phyloP scores from a whole-genome alignment of 2,888 invertebrate species.

The Villa cingulata region DNA sequence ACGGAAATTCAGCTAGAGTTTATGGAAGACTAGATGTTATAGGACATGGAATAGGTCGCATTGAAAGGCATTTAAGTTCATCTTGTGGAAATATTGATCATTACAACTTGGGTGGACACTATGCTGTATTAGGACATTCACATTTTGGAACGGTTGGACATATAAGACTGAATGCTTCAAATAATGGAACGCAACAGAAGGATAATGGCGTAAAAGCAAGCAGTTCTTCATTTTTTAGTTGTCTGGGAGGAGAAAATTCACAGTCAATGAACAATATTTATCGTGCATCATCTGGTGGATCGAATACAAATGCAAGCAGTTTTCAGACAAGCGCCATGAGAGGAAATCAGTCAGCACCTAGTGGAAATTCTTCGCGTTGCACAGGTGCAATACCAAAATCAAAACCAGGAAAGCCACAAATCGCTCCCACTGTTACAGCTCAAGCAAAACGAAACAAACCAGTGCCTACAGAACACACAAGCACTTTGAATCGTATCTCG shows the following conservation, averaged over 20 bases:
- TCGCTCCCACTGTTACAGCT: constrained; percentile 7
- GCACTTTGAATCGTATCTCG: constrained; percentile 39
- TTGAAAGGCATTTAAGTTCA: constrained; percentile 47
- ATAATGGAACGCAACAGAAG: constrained; percentile 8
- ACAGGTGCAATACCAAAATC: constrained; percentile 15
- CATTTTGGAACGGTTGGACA: constrained; percentile 37
- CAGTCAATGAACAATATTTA: constrained; percentile 37
- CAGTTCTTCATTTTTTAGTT: constrained; percentile 34
- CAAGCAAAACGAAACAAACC: constrained; percentile 23
- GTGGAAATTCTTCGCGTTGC: constrained; percentile 2
- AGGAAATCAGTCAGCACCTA: not conserved
- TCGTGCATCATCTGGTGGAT: constrained; percentile 22
- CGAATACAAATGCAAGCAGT: constrained; percentile 8
- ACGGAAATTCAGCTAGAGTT: constrained; percentile 24
- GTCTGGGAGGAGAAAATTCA: constrained; percentile 35
- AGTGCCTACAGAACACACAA: constrained; percentile 21
- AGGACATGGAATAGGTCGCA: constrained; percentile 42
- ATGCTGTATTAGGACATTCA: constrained; percentile 35
- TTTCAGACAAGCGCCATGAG: constrained; percentile 1
- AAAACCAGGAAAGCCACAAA: constrained; percentile 4
- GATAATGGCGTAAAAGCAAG: constrained; percentile 30
- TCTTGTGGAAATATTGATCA: constrained; percentile 49
- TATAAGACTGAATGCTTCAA: constrained; percentile 28
- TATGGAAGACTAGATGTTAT: constrained; percentile 43
- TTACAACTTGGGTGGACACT: constrained; percentile 36